These are phyloP conservation scores for Hypsopygia costalis DNA, from an alignment of 2,888 invertebrate species.

Conservation along the genomic window DNA sequence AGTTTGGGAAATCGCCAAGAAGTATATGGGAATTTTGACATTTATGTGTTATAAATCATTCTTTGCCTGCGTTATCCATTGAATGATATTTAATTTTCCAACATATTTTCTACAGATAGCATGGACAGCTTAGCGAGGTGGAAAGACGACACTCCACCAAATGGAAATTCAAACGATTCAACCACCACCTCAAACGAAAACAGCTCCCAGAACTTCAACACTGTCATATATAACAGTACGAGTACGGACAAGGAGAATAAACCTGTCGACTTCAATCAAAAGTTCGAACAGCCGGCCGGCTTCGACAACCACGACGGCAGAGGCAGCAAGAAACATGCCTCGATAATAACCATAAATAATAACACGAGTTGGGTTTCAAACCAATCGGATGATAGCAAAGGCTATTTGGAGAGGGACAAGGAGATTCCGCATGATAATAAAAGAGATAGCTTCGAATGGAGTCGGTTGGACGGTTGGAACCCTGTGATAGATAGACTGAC, in stretches of 20 bases:
- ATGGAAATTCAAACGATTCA: slow-evolving; percentile 60
- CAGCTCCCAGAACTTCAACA: slow-evolving; percentile 64
- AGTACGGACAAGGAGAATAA: slow-evolving; percentile 64
- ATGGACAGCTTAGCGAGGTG: slow-evolving; percentile 77
- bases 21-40: too few relatives aligned
- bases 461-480: slow-evolving; percentile 86
- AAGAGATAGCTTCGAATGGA: slow-evolving; percentile 80
- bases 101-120: slow-evolving; percentile 62
- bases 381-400: slow-evolving; percentile 74
- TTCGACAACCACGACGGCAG: slow-evolving; percentile 51
- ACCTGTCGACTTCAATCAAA: slow-evolving; percentile 41
- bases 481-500: slow-evolving; percentile 94
- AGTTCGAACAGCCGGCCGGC: slow-evolving; percentile 45
- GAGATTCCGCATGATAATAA: slow-evolving; percentile 72
- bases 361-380: slow-evolving; percentile 75
- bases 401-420: slow-evolving; percentile 69
- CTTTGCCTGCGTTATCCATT: too few relatives aligned
- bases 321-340: slow-evolving; percentile 64
- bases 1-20: too few relatives aligned
- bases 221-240: slow-evolving; percentile 68
- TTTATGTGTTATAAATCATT: too few relatives aligned
- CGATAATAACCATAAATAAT: slow-evolving; percentile 72
- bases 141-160: slow-evolving; percentile 77
- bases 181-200: slow-evolving; percentile 61
- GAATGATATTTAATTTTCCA: too few relatives aligned